These are phyloP conservation scores for Ephestia elutella DNA, from an alignment of 1,140 invertebrate genomes.

Conservation along the genomic window DNA sequence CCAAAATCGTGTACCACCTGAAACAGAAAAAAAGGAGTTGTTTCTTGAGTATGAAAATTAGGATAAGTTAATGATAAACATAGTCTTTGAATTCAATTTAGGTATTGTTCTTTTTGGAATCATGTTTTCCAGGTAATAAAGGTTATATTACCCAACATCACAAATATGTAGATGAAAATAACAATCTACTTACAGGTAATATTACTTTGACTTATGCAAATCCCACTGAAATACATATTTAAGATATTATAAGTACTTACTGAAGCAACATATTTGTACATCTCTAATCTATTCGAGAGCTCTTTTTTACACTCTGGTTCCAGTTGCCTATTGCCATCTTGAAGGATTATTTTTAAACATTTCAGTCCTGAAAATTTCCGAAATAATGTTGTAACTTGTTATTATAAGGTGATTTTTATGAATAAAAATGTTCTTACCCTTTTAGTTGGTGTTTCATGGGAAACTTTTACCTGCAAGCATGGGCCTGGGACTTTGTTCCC, in stretches of 20 bases:
- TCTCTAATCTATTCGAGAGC: conserved; percentile 86
- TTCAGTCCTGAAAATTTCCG: conserved; percentile 81
- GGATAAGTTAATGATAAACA: not conserved
- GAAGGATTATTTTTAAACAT: conserved; percentile 84
- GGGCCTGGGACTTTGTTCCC: too few species aligned
- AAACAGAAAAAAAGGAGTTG: conserved; percentile 18
- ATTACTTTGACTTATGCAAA: too few species aligned
- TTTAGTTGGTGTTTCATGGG: too few species aligned
- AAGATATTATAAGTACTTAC: conserved; percentile 67
- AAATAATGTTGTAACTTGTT: not conserved
- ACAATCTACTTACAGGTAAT: too few species aligned
- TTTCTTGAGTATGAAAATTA: too few species aligned
- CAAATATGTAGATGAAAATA: too few species aligned
- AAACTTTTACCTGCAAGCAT: not conserved
- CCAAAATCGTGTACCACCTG: conserved; percentile 78
- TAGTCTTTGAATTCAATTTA: too few species aligned
- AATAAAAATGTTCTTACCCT: too few species aligned
- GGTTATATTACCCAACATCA: too few species aligned
- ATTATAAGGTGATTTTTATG: not conserved
- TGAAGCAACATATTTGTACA: conserved; percentile 91
- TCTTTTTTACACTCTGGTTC: conserved; percentile 85
- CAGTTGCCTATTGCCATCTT: conserved; percentile 79
- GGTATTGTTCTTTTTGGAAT: too few species aligned
- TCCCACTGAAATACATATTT: too few species aligned
- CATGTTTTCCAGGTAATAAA: too few species aligned